Conservation (phyloP, 2,888 invertebrate species). For the Leptopilina myrica region DNA sequence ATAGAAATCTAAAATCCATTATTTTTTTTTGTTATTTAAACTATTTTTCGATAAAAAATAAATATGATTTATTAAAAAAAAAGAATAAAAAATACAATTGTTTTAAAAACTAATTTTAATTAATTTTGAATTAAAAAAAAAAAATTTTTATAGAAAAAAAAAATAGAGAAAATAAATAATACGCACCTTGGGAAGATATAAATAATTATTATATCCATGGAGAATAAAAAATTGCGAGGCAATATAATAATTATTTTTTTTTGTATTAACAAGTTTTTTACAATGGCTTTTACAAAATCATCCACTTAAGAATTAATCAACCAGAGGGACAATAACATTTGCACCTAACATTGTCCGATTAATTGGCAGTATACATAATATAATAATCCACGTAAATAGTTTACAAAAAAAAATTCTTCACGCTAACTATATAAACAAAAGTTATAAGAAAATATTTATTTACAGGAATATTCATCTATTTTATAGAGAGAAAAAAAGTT, state of each 20-base stretch:
- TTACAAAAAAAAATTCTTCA: not conserved
- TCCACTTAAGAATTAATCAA: constrained; percentile 70
- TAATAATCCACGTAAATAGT: constrained; percentile 2
- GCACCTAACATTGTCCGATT: constrained; percentile 26
- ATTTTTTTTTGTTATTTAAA: too few relatives aligned
- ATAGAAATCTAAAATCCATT: too few relatives aligned
- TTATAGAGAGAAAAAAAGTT: not conserved
- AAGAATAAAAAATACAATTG: too few relatives aligned
- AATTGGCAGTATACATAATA: constrained; percentile 19
- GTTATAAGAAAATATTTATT: not conserved
- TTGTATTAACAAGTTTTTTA: constrained; percentile 72
- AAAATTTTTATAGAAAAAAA: too few relatives aligned
- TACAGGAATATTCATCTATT: not conserved
- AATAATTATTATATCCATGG: too few relatives aligned
- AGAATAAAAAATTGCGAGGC: constrained; percentile 21
- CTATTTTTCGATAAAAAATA: too few relatives aligned
- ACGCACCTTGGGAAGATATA: too few relatives aligned
- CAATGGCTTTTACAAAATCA: constrained; percentile 62
- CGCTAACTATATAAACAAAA: not conserved
- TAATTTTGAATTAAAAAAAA: too few relatives aligned
- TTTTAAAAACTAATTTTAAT: not conserved
- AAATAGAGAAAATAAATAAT: not conserved
- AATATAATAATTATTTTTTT: constrained; percentile 74
- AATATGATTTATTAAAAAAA: too few relatives aligned
- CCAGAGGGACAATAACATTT: constrained; percentile 58